A percentile compares a stretch with the other conserved stretches of the same genome.
Evolutionary conservation across 2,113 vertebrate genomes (phyloP).

Genomic region (Anser brachyrhynchus): DNA sequence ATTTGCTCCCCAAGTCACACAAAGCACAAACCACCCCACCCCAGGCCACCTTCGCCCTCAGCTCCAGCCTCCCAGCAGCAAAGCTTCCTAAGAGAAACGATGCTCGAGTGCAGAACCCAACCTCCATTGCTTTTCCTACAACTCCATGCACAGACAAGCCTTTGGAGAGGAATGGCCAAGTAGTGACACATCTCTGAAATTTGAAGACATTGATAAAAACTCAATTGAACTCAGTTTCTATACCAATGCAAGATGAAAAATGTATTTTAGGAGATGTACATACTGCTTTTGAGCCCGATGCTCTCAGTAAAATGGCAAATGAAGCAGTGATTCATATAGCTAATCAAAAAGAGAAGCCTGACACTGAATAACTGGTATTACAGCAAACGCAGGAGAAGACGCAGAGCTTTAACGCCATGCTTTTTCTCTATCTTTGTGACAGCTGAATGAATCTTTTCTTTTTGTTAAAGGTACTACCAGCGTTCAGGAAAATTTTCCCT

Average conservation of each 20-base stretch:
- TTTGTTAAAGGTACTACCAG: background rate
- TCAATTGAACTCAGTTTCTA: background rate
- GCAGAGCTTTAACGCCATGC: background rate
- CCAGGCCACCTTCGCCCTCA: background rate
- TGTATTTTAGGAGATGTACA: background rate
- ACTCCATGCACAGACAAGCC: too few relatives aligned
- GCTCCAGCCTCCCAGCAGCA: background rate
- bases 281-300: background rate
- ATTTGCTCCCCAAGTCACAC: background rate
- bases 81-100: too few relatives aligned
- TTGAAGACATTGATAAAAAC: fast-evolving
- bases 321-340: background rate
- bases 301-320: background rate
- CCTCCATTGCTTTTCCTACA: too few relatives aligned
- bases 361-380: background rate
- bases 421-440: background rate
- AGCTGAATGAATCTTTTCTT: background rate
- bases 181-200: too few relatives aligned
- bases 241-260: background rate
- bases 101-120: too few relatives aligned
- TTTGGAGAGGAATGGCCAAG: too few relatives aligned
- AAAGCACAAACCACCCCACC: background rate
- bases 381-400: background rate
- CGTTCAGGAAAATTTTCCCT: background rate
- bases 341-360: background rate